Evolutionary conservation across 2,888 invertebrate species (phyloP), one percentile per base, ranked within the genome.

Genomic region (Tenthredo amoena): DNA sequence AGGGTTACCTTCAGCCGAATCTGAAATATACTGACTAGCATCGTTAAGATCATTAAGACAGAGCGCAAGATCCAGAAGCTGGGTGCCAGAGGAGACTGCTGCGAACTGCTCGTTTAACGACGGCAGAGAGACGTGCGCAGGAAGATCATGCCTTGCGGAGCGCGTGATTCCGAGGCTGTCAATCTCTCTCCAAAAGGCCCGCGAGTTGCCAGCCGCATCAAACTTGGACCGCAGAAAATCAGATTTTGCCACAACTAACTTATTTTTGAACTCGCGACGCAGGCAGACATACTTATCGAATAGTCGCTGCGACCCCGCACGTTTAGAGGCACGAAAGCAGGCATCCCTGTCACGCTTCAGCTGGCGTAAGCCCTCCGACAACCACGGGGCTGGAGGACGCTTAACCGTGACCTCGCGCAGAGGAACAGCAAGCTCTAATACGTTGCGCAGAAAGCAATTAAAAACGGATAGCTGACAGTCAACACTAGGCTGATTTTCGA

Each of bases 301-400:
- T 4, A 40, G 3, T 6, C 9, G 10, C 43, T 10, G 71, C 34
- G 31, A 34, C 2, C 71, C 34, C 37, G 40, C 1, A 7, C 79
- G 34, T 4, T 26, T 40, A 2, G n/a, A 55, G 34, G 40, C 79
- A 1, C 18, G 3, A 2, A 9, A 79, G 5, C 34, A 55, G n/a
- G 18, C 40, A 55, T 79, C 79, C 4, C 79, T 34, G 5, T 79
- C 55, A 0, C 79, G 34, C 34, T 18, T 34, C 15, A 50, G 2
- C 0, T 34, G 18, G 4, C 79, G 79, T n/a, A 79, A 55, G 0
- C 18, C 79, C 1, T 1, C 5, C 34, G 55, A 50, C 4, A 79
- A 10, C 77, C 77, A 77, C 26, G 77, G 77, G 3, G 55, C 79
- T 18, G 79, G 55, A 1, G 47, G 58, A 5, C 81, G 81, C 62